Evolutionary conservation across 2,113 vertebrate species (phyloP).

Genomic region (Pogona vitticeps): DNA sequence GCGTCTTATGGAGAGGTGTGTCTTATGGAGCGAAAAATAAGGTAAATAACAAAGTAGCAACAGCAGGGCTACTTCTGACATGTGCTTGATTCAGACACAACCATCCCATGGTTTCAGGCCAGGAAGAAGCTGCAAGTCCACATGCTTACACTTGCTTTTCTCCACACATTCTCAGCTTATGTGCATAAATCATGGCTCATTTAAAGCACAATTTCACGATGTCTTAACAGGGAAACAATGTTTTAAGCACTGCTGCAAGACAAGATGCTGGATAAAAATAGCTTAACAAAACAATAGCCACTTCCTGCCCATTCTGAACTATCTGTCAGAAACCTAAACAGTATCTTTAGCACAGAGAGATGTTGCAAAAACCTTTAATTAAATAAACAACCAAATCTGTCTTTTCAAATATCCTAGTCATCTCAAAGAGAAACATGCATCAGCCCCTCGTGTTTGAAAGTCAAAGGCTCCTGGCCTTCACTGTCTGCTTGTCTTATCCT

Average conservation of each 20-base stretch:
- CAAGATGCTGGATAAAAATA: neutral
- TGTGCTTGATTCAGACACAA: neutral
- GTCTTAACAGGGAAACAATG: neutral
- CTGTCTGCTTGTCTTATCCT: neutral
- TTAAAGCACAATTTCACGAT: neutral
- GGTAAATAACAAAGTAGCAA: neutral
- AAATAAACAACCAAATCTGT: neutral
- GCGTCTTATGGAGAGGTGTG: too few relatives aligned
- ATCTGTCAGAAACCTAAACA: neutral
- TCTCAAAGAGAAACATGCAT: neutral
- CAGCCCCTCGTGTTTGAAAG: neutral
- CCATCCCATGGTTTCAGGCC: neutral
- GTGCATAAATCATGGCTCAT: neutral
- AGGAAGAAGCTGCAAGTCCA: neutral
- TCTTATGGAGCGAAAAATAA: too few relatives aligned
- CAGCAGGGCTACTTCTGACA: neutral
- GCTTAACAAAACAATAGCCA: neutral
- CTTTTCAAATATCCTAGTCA: neutral
- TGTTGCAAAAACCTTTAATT: neutral
- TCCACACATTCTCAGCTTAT: neutral
- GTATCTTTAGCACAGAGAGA: neutral
- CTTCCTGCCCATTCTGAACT: neutral
- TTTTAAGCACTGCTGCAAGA: neutral
- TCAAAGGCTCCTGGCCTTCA: neutral
- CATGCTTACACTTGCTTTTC: neutral